Base-by-base conservation (phyloP, 2,888 invertebrate species). In the Eledona agricola region DNA sequence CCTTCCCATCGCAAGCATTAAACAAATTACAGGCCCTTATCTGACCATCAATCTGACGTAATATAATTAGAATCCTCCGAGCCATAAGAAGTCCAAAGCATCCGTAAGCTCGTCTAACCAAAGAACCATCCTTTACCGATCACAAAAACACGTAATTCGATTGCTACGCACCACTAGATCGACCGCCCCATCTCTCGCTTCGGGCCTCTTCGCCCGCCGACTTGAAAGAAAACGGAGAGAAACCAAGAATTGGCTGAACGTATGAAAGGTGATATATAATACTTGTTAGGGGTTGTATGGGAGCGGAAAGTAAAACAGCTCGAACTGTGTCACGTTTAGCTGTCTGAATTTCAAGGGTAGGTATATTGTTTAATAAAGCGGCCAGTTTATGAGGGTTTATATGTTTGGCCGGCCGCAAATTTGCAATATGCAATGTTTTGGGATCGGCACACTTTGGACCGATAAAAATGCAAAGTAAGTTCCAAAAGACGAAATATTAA, bases 81-180 rank as follows among this genome's bases (percentile, higher is more conserved):
- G 54, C 59, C 54, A 55, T 55, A 62, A 62, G 62, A 62, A 58
- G 59, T 60, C 58, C 47, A 52, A 49, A 54, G 60, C 52, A 57
- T 57, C 55, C 55, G 46, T 51, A 53, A 59, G 54, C 60, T 60
- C 57, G 60, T 59, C 60, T 56, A 47, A 45, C 51, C 56, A 51
- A 53, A 60, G 58, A 59, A 49, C 54, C 59, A 57, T 58, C 58
- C 58, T 58, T 63, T 63, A 55, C 59, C 60, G 60, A 63, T 63
- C 62, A 63, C 60, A 62, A 62, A 62, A 63, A 62, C 63, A 60
- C 60, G 63, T 63, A 63, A 63, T 62, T 63, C 61, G 63, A 63
- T 63, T 63, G 59, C 59, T 46, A 59, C 63, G 60, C 63, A 50
- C 61, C 59, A 55, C 61, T 59, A 56, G 47, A 59, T 55, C 53